phyloP scores from a whole-genome alignment of 2,888 invertebrate species.

The Elmis aenea region DNA sequence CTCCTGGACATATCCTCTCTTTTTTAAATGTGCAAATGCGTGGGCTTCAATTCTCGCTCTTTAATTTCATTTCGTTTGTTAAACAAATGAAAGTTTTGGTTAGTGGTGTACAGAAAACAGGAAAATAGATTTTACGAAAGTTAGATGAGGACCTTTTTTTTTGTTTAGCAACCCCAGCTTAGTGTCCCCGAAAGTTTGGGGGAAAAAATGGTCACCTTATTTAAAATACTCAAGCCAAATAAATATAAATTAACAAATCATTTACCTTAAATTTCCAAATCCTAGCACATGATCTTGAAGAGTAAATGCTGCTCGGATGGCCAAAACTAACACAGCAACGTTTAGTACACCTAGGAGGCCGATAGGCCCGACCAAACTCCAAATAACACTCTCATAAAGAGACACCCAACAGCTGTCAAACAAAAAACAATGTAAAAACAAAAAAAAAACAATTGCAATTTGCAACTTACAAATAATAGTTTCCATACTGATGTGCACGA shows the following conservation, averaged over 20 bases:
- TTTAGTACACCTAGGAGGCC: conserved; percentile 73
- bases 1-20: too few relatives aligned
- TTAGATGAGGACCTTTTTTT: too few relatives aligned
- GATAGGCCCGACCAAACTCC: conserved; percentile 92
- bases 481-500: conserved; percentile 91
- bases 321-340: conserved; percentile 74
- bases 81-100: too few relatives aligned
- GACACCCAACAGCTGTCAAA: conserved; percentile 96
- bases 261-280: conserved; percentile 76
- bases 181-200: too few relatives aligned
- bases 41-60: too few relatives aligned
- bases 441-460: too few relatives aligned
- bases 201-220: conserved; percentile 2
- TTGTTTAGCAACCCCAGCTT: too few relatives aligned
- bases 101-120: too few relatives aligned
- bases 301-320: conserved; percentile 86
- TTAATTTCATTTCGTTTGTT: too few relatives aligned
- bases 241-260: too few relatives aligned
- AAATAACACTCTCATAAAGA: conserved; percentile 87
- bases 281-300: conserved; percentile 86
- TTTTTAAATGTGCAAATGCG: too few relatives aligned
- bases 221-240: conserved; percentile 13
- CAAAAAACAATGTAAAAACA: conserved; percentile 1
- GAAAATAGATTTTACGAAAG: too few relatives aligned
- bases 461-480: conserved; percentile 79